Evolutionary conservation across 1,140 invertebrate species (phyloP).

Genomic region (Wasmannia auropunctata): DNA sequence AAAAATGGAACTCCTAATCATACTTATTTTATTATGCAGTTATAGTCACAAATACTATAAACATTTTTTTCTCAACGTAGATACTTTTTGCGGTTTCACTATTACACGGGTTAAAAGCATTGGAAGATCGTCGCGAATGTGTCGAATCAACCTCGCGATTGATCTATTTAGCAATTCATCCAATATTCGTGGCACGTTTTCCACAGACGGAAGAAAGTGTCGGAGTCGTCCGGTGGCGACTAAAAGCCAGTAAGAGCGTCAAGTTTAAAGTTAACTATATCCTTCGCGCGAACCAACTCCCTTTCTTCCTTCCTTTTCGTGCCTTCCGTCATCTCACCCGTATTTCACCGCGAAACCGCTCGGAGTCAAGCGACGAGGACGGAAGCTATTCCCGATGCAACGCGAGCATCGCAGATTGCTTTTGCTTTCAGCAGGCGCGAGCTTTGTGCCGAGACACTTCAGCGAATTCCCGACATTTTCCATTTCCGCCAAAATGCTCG

Average conservation of each 20-base stretch:
- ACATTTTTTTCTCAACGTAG: too few relatives aligned
- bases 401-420: constrained; percentile 62
- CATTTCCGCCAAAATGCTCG: constrained; percentile 67
- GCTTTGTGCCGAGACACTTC: constrained; percentile 61
- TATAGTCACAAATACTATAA: too few relatives aligned
- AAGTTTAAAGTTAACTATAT: constrained; percentile 44
- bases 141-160: neutral
- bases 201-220: neutral
- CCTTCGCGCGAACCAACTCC: neutral
- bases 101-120: neutral
- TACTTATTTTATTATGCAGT: too few relatives aligned
- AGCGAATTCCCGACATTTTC: constrained; percentile 71
- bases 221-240: neutral
- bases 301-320: neutral
- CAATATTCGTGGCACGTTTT: neutral
- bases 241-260: too few relatives aligned
- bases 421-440: constrained; percentile 52
- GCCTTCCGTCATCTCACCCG: neutral
- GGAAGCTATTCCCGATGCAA: constrained; percentile 66
- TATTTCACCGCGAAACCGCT: constrained; percentile 25
- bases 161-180: neutral
- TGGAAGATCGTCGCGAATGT: neutral
- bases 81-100: neutral
- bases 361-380: constrained; percentile 46
- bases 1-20: too few relatives aligned